These are phyloP conservation scores for Drosophila paranaensis DNA, from an alignment of 2,888 invertebrate species.

Conservation along the genomic window DNA sequence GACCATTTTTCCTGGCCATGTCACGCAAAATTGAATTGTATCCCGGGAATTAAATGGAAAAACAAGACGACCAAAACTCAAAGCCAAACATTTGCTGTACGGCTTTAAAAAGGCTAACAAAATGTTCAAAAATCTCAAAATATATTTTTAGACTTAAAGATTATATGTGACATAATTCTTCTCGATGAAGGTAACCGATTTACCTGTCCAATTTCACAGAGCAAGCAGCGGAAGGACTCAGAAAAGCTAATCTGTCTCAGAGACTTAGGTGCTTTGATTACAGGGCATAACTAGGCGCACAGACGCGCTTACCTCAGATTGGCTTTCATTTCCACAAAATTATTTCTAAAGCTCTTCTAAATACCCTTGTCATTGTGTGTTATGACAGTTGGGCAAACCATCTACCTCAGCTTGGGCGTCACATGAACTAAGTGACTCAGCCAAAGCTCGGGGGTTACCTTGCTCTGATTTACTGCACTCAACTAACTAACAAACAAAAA, in stretches of 20 bases:
- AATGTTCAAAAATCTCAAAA: not conserved
- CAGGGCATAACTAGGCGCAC: not conserved
- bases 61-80: constrained; percentile 26
- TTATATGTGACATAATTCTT: not conserved
- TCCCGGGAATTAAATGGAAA: constrained; percentile 19
- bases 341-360: constrained; percentile 20
- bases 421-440: constrained; percentile 27
- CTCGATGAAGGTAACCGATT: not conserved
- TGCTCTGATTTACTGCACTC: constrained; percentile 42
- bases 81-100: constrained; percentile 2
- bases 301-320: not conserved
- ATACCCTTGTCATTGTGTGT: constrained; percentile 45
- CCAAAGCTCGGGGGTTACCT: constrained; percentile 41
- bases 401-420: constrained; percentile 4
- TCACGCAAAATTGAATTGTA: constrained; percentile 73
- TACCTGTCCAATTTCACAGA: not conserved
- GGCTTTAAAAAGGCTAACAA: not conserved
- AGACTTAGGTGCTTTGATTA: not conserved
- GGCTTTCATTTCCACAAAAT: constrained; percentile 4
- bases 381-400: constrained; percentile 45
- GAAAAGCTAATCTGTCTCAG: not conserved
- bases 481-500: constrained; percentile 20
- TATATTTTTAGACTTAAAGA: not conserved
- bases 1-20: constrained; percentile 74
- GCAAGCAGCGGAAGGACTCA: not conserved